Evolutionary conservation across 2,113 vertebrate species (phyloP), one percentile per base, ranked within the genome.

Genomic region (Fregetta grallaria): DNA sequence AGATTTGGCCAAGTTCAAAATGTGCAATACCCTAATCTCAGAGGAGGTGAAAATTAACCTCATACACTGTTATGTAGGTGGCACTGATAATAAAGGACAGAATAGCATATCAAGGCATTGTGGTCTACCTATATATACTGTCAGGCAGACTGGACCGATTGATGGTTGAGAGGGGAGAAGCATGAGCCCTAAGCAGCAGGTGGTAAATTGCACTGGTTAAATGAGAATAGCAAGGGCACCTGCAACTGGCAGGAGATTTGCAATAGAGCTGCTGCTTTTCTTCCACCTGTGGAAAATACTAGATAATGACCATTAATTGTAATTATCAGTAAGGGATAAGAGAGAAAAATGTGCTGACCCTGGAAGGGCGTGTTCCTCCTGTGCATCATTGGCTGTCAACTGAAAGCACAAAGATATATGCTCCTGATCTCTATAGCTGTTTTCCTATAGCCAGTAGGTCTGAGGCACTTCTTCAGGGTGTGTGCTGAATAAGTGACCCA

Each of bases 21-120:
- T 1, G 4, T 44, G 40, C 58, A 56, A 23, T 36, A 8, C 36
- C 38, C 81, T 13, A 12, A 65, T 20, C 40, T 61, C 62, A 79
- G 70, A 65, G 44, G 26, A 55, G 58, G 6, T 73, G 30, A 61
- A 49, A 86, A 76, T 62, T 19, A 45, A 38, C 56, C 15, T 34
- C 5, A 1, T 10, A 1, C 26, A 30, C 27, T 15, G n/a, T 42
- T 6, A 21, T 14, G 13, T 10, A n/a, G 44, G 13, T 44, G 30
- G 23, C 42, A 53, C 23, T 76, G 52, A 27, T 30, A 21, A 42
- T 30, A 52, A 66, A 62, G 36, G 42, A 23, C 36, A 79, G 36
- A 55, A 34, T 3, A 49, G 78, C 32, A 23, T 7, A 44, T 8
- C 22, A 11, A 59, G 38, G 68, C 12, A 22, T n/a, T 62, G 44